Conservation (phyloP, 1,140 invertebrate genomes). For the Cepaea nemoralis region DNA sequence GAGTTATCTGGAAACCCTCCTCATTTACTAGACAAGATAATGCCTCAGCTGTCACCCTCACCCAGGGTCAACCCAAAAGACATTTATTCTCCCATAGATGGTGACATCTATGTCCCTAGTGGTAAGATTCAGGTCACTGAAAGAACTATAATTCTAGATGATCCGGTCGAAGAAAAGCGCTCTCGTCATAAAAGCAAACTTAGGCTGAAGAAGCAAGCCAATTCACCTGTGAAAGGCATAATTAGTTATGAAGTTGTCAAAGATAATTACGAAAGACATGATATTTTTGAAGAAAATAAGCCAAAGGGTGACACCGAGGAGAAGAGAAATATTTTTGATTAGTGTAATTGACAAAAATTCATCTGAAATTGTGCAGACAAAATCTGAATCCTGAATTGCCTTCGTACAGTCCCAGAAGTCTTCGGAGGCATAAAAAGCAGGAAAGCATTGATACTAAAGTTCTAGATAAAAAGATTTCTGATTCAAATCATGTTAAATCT, state of each 20-base stretch:
- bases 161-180: constrained; percentile 20
- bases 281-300: not conserved
- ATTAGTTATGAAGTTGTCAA: constrained; percentile 43
- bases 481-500: not conserved
- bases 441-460: not conserved
- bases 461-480: not conserved
- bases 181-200: not conserved
- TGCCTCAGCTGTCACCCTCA: constrained; percentile 17
- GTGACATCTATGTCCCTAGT: constrained; percentile 35
- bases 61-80: constrained; percentile 14
- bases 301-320: not conserved
- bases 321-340: constrained; percentile 28
- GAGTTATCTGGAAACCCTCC: not conserved
- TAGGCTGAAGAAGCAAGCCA: constrained; percentile 36
- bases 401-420: not conserved
- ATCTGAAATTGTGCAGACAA: not conserved
- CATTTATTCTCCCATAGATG: constrained; percentile 26
- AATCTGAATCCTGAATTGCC: not conserved
- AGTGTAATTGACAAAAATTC: constrained; percentile 2
- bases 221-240: constrained; percentile 31
- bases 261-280: constrained; percentile 43
- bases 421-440: not conserved
- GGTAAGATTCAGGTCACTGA: constrained; percentile 36
- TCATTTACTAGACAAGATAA: not conserved
- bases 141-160: constrained; percentile 34